phyloP scores from a whole-genome alignment of 2,113 vertebrate genomes.

The Dinomys branickii region DNA sequence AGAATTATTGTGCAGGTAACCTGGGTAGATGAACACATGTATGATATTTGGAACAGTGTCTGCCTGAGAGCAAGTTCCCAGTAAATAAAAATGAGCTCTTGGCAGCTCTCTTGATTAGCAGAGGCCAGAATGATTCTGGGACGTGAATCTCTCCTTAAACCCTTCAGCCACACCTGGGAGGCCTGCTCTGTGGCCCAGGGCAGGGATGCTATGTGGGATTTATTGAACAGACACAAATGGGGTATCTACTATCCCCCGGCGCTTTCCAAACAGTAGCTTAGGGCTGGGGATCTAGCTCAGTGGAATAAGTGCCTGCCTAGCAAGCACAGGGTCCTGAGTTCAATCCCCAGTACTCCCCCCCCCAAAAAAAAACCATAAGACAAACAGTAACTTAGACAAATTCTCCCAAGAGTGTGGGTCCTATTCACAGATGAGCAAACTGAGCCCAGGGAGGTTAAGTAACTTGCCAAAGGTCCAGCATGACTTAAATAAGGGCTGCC shows the following conservation, averaged over 20 bases:
- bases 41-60: too few relatives aligned
- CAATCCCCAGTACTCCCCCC: too few relatives aligned
- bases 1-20: too few relatives aligned
- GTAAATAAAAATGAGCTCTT: neutral
- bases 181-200: neutral
- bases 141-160: neutral
- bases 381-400: neutral
- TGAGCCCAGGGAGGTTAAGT: neutral
- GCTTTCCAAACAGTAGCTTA: neutral
- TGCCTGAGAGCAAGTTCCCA: neutral
- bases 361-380: too few relatives aligned
- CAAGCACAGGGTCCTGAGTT: too few relatives aligned
- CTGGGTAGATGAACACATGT: fast-evolving
- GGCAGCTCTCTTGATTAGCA: neutral
- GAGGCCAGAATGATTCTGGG: neutral
- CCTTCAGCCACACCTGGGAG: fast-evolving
- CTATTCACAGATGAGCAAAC: neutral
- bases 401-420: neutral
- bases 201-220: neutral
- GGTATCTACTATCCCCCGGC: fast-evolving
- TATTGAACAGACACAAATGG: neutral
- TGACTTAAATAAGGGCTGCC: neutral
- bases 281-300: too few relatives aligned
- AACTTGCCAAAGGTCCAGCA: neutral
- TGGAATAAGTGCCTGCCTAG: too few relatives aligned